Conservation (phyloP, 1,140 invertebrate genomes). For the Apis dorsata region DNA sequence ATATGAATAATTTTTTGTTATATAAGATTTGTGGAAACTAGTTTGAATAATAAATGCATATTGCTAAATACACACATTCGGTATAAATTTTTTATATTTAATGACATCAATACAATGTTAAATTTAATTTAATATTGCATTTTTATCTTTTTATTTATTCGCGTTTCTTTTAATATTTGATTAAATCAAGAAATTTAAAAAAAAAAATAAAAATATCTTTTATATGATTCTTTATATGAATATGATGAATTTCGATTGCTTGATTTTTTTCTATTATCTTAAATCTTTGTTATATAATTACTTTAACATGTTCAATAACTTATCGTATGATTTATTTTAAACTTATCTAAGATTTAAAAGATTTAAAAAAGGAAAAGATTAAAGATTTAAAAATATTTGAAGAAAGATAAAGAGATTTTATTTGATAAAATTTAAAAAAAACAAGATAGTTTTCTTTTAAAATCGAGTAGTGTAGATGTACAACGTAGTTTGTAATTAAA, state of each 20-base stretch:
- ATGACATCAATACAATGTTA: background rate
- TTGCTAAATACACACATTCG: background rate
- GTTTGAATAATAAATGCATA: slow-evolving; percentile 1
- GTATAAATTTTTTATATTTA: background rate
- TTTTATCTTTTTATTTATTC: background rate
- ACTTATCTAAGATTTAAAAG: too few species aligned
- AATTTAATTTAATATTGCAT: background rate
- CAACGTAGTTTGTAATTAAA: background rate
- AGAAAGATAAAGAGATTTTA: too few species aligned
- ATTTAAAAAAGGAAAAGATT: too few species aligned
- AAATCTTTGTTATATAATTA: background rate
- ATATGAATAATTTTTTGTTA: slow-evolving; percentile 6
- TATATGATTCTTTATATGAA: background rate
- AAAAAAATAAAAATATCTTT: background rate
- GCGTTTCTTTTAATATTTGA: background rate
- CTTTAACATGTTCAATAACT: too few species aligned
- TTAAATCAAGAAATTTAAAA: background rate
- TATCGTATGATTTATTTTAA: background rate
- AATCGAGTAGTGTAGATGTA: too few species aligned
- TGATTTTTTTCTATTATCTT: background rate
- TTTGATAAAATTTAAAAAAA: too few species aligned
- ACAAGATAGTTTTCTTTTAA: too few species aligned
- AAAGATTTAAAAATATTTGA: too few species aligned
- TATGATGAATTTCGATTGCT: too few species aligned
- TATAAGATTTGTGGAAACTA: slow-evolving; percentile 26